Conservation (phyloP, 30 jellyfish, hydroid and myxozoan genomes). For the Clytia hemisphaerica region DNA sequence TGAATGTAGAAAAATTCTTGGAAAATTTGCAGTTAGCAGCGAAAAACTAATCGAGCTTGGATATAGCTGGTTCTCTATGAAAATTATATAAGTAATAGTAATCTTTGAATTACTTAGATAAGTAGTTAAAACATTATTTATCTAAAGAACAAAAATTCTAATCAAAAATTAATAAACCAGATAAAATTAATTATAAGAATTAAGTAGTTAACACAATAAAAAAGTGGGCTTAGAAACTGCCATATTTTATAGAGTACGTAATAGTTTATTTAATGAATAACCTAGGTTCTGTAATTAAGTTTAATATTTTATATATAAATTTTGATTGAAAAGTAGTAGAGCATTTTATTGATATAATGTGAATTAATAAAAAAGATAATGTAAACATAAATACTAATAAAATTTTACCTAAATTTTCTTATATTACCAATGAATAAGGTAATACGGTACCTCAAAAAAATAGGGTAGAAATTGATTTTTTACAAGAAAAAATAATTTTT, state of each 20-base stretch:
- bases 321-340: constrained; percentile 21
- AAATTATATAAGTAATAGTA: constrained; percentile 16
- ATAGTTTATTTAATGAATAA: constrained; percentile 15
- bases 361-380: constrained; percentile 28
- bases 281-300: background rate
- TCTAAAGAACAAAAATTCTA: constrained; percentile 27
- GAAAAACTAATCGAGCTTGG: constrained; percentile 51
- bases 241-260: constrained; percentile 40
- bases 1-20: constrained; percentile 36
- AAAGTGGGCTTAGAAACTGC: constrained; percentile 60
- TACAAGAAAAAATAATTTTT: background rate
- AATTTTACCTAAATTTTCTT: constrained; percentile 2
- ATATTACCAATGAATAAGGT: constrained; percentile 7
- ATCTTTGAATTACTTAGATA: background rate
- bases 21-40: constrained; percentile 21
- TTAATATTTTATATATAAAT: background rate
- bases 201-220: background rate
- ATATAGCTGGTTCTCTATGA: constrained; percentile 52
- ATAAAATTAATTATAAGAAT: background rate
- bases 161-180: constrained; percentile 1
- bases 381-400: constrained; percentile 30
- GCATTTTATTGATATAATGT: background rate
- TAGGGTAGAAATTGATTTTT: background rate
- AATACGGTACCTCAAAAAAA: constrained; percentile 10
- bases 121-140: constrained; percentile 13